phyloP scores from a whole-genome alignment of 37 sponge, comb jelly and placozoan species.

The Tethya wilhelma region DNA sequence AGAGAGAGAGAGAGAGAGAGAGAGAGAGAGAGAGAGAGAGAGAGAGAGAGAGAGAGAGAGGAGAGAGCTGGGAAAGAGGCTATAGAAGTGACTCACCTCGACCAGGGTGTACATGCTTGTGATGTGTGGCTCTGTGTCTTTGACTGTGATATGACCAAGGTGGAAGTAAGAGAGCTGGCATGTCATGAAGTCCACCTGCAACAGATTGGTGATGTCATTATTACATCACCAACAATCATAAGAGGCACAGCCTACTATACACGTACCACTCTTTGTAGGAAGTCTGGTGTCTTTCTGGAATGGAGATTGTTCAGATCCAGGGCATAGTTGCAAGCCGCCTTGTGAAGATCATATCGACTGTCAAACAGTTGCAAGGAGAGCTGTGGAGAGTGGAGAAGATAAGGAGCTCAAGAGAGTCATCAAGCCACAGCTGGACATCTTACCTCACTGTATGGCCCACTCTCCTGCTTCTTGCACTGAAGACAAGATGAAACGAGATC shows the following conservation, averaged over 20 bases:
- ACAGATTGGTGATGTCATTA: background rate
- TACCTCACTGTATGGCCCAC: conserved; percentile 24
- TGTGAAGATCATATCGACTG: conserved; percentile 52
- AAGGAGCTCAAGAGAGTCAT: background rate
- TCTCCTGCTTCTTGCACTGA: conserved; percentile 10
- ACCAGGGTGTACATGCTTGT: conserved; percentile 30
- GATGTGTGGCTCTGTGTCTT: conserved; percentile 63
- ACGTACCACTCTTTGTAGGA: conserved; percentile 73
- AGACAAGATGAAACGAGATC: background rate
- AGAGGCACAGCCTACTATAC: background rate
- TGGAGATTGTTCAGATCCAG: conserved; percentile 68
- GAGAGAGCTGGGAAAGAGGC: background rate
- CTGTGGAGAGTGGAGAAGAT: conserved; percentile 4
- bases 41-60: background rate
- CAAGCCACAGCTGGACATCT: background rate
- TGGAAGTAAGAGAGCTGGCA: conserved; percentile 79
- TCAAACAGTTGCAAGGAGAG: conserved; percentile 70
- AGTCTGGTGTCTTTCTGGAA: conserved; percentile 61
- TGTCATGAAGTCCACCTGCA: conserved; percentile 75
- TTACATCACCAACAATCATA: background rate
- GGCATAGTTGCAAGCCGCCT: conserved; percentile 64
- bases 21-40: background rate
- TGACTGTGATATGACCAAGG: conserved; percentile 69
- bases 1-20: conserved; percentile 1
- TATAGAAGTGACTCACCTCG: too few species aligned